Evolutionary conservation across 2,888 invertebrate genomes (phyloP).

Genomic region (Apotomis capreana): DNA sequence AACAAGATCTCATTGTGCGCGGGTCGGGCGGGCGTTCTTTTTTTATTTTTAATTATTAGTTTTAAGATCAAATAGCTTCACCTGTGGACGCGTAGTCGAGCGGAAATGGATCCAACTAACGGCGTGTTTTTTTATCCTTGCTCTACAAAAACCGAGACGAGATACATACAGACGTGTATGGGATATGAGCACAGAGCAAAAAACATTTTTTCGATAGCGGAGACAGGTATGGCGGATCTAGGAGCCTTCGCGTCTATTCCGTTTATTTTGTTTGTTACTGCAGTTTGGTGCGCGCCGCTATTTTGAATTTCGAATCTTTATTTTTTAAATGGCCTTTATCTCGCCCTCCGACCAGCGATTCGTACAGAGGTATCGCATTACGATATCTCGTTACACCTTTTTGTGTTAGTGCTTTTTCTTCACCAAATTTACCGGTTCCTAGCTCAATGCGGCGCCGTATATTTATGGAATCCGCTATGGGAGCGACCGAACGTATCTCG

Average conservation of each 20-base stretch:
- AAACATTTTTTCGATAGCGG: conserved; percentile 54
- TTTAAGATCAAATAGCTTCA: conserved; percentile 72
- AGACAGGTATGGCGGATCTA: conserved; percentile 42
- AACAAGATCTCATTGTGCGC: conserved; percentile 72
- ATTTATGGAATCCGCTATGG: conserved; percentile 73
- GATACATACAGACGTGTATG: conserved; percentile 74
- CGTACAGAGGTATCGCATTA: conserved; percentile 78
- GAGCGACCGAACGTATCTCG: conserved; percentile 70
- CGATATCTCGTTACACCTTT: conserved; percentile 77
- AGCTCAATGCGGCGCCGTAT: conserved; percentile 63
- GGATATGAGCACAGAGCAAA: conserved; percentile 69
- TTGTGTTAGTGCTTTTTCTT: conserved; percentile 62
- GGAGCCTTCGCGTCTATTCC: conserved; percentile 33
- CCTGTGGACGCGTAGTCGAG: conserved; percentile 77
- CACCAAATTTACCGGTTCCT: conserved; percentile 67
- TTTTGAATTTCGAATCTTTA: conserved; percentile 76
- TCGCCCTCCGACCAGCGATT: conserved; percentile 74
- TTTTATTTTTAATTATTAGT: conserved; percentile 76
- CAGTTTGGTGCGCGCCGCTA: conserved; percentile 58
- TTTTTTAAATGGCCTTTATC: conserved; percentile 73
- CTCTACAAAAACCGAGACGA: conserved; percentile 72
- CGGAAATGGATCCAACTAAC: conserved; percentile 80
- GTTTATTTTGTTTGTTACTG: conserved; percentile 35
- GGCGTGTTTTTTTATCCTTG: conserved; percentile 70
- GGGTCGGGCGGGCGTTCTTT: conserved; percentile 54